Conservation (phyloP, 2,113 vertebrate species). For the Beaufortia kweichowensis region DNA sequence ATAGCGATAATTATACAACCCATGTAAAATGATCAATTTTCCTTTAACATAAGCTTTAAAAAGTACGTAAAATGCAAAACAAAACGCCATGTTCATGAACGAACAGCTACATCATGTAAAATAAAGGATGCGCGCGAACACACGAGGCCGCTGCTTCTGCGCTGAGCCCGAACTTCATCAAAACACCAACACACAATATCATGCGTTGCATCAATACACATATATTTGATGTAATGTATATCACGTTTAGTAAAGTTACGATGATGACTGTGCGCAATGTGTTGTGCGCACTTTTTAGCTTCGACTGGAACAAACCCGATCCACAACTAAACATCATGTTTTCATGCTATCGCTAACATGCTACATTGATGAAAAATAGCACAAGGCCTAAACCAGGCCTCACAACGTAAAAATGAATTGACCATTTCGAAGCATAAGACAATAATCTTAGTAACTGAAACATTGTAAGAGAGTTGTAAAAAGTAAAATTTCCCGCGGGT, state of each 20-base stretch:
- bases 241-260: neutral
- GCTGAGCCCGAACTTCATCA: neutral
- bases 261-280: constrained; percentile 16
- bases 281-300: constrained; percentile 41
- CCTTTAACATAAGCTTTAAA: neutral
- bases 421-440: rapidly evolving
- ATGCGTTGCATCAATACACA: neutral
- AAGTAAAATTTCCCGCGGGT: neutral
- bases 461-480: rapidly evolving
- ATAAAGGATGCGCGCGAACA: constrained; percentile 21
- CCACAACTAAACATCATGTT: neutral
- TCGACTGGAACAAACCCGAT: constrained; percentile 46
- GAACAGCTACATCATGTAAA: neutral
- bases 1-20: neutral
- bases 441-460: neutral
- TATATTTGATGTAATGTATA: neutral
- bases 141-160: constrained; percentile 31
- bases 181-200: neutral
- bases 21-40: neutral
- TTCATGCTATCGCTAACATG: constrained; percentile 8
- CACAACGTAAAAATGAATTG: neutral
- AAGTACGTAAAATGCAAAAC: neutral
- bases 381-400: constrained; percentile 23
- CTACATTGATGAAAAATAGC: neutral
- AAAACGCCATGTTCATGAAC: neutral